phyloP scores from a whole-genome alignment of 2,797 vertebrate species.

The Okamejei kenojei region DNA sequence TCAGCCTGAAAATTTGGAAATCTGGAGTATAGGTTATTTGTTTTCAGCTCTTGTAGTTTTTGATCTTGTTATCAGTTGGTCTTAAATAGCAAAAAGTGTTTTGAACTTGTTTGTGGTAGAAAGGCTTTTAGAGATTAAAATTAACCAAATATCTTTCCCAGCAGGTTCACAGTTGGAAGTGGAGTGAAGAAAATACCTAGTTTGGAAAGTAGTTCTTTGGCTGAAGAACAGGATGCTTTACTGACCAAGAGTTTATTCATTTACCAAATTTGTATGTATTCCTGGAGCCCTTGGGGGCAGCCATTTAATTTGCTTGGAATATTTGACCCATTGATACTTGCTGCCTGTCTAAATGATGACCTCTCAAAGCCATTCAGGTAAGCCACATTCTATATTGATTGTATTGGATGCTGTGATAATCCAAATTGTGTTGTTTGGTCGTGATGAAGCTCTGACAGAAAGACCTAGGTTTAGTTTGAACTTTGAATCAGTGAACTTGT shows the following conservation, averaged over 20 bases:
- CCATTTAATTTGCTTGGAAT: conserved; percentile 41
- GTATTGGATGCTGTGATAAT: conserved; percentile 33
- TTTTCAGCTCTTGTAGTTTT: background rate
- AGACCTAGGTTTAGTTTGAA: background rate
- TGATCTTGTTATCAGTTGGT: background rate
- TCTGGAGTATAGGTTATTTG: background rate
- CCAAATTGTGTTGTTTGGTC: background rate
- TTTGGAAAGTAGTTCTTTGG: conserved; percentile 46
- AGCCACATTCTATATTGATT: conserved; percentile 40
- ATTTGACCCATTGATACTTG: conserved; percentile 42
- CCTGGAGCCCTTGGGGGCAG: conserved; percentile 48
- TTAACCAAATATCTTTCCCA: conserved; percentile 1
- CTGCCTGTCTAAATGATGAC: conserved; percentile 56
- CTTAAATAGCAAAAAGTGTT: background rate
- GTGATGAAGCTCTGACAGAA: background rate
- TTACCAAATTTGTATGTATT: conserved; percentile 46
- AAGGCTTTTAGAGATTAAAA: background rate
- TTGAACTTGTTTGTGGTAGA: background rate
- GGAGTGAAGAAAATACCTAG: background rate
- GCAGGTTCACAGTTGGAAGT: conserved; percentile 9
- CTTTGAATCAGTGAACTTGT: background rate
- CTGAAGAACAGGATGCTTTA: conserved; percentile 46
- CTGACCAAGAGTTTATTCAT: conserved; percentile 45
- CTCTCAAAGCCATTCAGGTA: conserved; percentile 67
- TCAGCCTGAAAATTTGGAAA: background rate